phyloP scores from a whole-genome alignment of 2,888 invertebrate genomes.

The Ornithoptera alexandrae region DNA sequence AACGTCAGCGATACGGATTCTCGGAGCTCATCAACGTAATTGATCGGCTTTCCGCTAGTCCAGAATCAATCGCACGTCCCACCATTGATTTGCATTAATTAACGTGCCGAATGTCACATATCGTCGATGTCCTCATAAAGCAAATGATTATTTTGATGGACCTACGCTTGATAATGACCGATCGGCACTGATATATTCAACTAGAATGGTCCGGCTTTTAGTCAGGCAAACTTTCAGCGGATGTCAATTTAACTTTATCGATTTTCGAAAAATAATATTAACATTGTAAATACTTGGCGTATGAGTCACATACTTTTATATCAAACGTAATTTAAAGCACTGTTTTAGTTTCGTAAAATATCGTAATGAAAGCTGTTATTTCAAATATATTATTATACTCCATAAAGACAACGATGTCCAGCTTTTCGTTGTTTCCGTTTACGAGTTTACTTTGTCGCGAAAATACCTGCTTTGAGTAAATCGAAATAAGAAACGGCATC shows the following conservation, averaged over 20 bases:
- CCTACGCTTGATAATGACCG: slow-evolving; percentile 46
- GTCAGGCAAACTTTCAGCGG: slow-evolving; percentile 34
- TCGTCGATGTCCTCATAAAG: slow-evolving; percentile 54
- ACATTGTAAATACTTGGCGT: neutral
- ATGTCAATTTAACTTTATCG: slow-evolving; percentile 29
- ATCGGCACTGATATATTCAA: slow-evolving; percentile 37
- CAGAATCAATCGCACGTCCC: slow-evolving; percentile 70
- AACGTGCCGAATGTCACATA: slow-evolving; percentile 70
- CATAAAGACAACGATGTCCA: slow-evolving; percentile 7
- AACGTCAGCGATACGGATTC: slow-evolving; percentile 72
- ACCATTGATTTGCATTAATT: slow-evolving; percentile 78
- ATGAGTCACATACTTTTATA: neutral
- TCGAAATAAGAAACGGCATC: slow-evolving; percentile 65
- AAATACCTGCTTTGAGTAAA: slow-evolving; percentile 52
- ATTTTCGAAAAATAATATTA: neutral
- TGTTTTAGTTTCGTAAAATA: neutral
- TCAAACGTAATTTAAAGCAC: neutral
- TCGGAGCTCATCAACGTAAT: slow-evolving; percentile 76
- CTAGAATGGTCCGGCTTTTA: slow-evolving; percentile 38
- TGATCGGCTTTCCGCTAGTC: slow-evolving; percentile 74
- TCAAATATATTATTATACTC: neutral
- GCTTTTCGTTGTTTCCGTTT: slow-evolving; percentile 34
- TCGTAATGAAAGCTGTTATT: neutral
- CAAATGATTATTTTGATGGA: slow-evolving; percentile 70
- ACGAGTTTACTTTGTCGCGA: slow-evolving; percentile 36